These are phyloP conservation scores for Drosophila demipolita DNA, from an alignment of 2,888 invertebrate species.

Conservation along the genomic window DNA sequence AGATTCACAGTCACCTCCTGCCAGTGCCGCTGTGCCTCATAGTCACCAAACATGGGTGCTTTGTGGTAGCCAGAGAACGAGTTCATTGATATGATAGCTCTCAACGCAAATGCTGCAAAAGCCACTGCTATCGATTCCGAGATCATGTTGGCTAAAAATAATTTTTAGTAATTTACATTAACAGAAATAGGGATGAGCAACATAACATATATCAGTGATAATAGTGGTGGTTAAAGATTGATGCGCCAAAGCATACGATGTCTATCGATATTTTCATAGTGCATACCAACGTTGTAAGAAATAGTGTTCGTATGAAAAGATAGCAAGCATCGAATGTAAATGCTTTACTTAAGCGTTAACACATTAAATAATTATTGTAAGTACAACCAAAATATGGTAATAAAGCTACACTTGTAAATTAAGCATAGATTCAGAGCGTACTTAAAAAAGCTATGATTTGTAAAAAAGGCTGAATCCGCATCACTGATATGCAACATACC, in stretches of 20 bases:
- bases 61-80: slow-evolving; percentile 92
- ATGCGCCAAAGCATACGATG: background rate
- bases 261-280: slow-evolving; percentile 5
- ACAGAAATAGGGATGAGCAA: slow-evolving; percentile 3
- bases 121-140: slow-evolving; percentile 60
- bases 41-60: slow-evolving; percentile 98
- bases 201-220: background rate
- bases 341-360: background rate
- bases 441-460: background rate
- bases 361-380: background rate
- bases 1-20: slow-evolving; percentile 98
- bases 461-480: slow-evolving; percentile 7
- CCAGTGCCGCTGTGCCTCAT: slow-evolving; percentile 99
- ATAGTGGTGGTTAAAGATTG: background rate
- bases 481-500: slow-evolving; percentile 5
- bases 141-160: slow-evolving; percentile 3
- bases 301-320: background rate
- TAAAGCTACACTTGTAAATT: background rate
- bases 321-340: background rate
- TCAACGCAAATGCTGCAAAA: slow-evolving; percentile 84
- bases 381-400: background rate
- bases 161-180: background rate
- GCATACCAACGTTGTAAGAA: background rate
- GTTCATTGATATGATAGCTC: slow-evolving; percentile 91
- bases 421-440: background rate